phyloP scores from a whole-genome alignment of 2,113 vertebrate genomes.

The Plectropomus leopardus region DNA sequence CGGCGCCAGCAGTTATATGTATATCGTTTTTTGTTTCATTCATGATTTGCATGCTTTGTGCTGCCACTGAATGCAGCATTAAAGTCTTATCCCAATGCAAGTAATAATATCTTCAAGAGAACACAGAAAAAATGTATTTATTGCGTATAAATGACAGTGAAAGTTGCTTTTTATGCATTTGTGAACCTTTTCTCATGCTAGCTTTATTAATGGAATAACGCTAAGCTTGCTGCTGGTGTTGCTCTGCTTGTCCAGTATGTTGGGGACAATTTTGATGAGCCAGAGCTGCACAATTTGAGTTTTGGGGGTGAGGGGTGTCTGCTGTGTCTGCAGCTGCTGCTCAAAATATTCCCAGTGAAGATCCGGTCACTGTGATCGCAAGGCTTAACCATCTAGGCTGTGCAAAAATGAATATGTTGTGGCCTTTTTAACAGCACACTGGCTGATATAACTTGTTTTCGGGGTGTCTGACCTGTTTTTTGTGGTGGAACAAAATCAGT shows the following conservation, averaged over 20 bases:
- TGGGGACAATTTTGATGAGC: background rate
- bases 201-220: background rate
- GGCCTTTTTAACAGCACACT: background rate
- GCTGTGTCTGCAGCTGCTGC: slow-evolving; percentile 57
- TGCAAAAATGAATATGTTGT: background rate
- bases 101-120: background rate
- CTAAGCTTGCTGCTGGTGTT: background rate
- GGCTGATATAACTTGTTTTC: background rate
- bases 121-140: background rate
- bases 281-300: background rate
- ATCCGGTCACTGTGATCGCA: background rate
- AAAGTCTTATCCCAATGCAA: background rate
- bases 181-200: no score
- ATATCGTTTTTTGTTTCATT: background rate
- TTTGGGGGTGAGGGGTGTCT: slow-evolving; percentile 1
- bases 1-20: background rate
- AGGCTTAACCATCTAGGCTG: background rate
- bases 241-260: background rate
- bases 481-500: background rate
- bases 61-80: background rate
- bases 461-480: background rate
- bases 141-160: background rate
- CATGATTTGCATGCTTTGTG: background rate
- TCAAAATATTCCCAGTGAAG: slow-evolving; percentile 10
- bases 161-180: no score